Evolutionary conservation across 1,140 invertebrate species (phyloP), one percentile per base, ranked within the genome.

Genomic region (Berghia stephanieae): DNA sequence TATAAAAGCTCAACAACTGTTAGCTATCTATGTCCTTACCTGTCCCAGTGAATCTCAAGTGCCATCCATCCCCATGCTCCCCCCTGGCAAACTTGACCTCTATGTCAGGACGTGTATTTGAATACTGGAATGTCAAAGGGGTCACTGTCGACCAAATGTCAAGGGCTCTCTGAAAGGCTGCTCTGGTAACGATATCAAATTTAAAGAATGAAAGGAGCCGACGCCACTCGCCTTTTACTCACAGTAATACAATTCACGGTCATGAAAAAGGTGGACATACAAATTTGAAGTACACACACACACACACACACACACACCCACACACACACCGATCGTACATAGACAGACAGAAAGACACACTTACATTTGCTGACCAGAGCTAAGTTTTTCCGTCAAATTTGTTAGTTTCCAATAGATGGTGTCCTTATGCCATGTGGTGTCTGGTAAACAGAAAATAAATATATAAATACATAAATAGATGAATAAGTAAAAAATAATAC

Each of bases 1-100:
- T n/a, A n/a, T n/a, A n/a, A n/a, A n/a, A n/a, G n/a, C n/a, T n/a
- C n/a, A n/a, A n/a, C n/a, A n/a, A n/a, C n/a, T n/a, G n/a, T n/a
- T n/a, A n/a, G n/a, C n/a, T n/a, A n/a, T n/a, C n/a, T n/a, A n/a
- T n/a, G n/a, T n/a, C n/a, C 24, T 24, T 18, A 13, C 1, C 24
- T 18, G n/a, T 24, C 0, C 6, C 24, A 24, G 31, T 81, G 75
- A 86, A 86, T 0, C 78, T 40, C 75, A 84, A 82, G 21, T 60
- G 46, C 52, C 55, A 52, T 0, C 80, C 78, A 21, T 83, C 82
- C 13, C 83, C 81, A 67, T 86, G 85, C 16, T 83, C 73, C 38
- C 78, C 76, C 8, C 71, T 60, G 16, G 77, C 79, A 75, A 85
- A 86, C 27, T 75, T 75, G 38, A 86, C 80, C 34, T 80, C 80